Evolutionary conservation across 2,113 vertebrate genomes (phyloP).

Genomic region (Arenaria interpres): DNA sequence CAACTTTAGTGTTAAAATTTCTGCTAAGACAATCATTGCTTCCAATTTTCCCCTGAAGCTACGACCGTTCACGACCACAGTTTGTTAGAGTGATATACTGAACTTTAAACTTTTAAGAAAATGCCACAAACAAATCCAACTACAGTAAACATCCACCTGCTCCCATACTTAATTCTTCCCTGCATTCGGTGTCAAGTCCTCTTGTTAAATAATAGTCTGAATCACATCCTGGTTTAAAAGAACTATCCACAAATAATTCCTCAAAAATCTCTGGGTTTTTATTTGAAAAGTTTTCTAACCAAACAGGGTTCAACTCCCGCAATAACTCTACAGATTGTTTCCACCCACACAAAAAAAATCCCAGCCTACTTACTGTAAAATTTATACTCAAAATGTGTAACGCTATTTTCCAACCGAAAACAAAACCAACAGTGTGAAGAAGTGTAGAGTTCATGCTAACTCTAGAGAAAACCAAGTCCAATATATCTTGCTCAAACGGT

Average conservation of each 20-base stretch:
- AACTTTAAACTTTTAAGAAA: slow-evolving; percentile 51
- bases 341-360: slow-evolving; percentile 7
- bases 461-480: slow-evolving; percentile 16
- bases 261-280: slow-evolving; percentile 13
- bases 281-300: slow-evolving; percentile 40
- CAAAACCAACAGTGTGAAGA: slow-evolving; percentile 11
- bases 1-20: slow-evolving; percentile 34
- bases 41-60: slow-evolving; percentile 30
- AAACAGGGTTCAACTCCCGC: not conserved
- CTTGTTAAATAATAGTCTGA: slow-evolving; percentile 46
- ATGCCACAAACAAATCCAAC: slow-evolving; percentile 47
- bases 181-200: not conserved
- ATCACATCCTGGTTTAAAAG: slow-evolving; percentile 40
- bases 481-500: not conserved
- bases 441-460: slow-evolving; percentile 18
- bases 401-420: slow-evolving; percentile 44
- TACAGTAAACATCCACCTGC: slow-evolving; percentile 56
- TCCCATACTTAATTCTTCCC: not conserved
- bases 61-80: not conserved
- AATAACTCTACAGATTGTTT: slow-evolving; percentile 52
- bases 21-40: slow-evolving; percentile 26
- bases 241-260: not conserved
- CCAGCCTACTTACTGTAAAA: slow-evolving; percentile 8
- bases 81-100: not conserved
- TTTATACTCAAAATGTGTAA: slow-evolving; percentile 2